Evolutionary conservation across 1,140 invertebrate genomes (phyloP).

Genomic region (Eupeodes corollae): DNA sequence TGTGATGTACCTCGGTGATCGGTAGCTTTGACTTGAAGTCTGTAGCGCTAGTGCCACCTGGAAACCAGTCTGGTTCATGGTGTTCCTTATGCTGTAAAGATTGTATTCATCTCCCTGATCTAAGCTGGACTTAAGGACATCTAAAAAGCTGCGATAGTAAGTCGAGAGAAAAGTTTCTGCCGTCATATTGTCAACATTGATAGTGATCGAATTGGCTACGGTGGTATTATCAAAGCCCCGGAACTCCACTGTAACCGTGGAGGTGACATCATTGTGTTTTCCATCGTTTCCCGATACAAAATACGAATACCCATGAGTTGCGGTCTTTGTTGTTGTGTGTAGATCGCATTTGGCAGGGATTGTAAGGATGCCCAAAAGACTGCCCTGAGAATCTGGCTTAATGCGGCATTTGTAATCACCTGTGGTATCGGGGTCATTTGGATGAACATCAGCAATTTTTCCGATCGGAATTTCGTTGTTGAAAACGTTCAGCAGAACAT

Average conservation of each 20-base stretch:
- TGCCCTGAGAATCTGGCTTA: conserved; percentile 43
- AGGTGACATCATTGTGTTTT: conserved; percentile 69
- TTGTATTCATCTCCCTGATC: conserved; percentile 51
- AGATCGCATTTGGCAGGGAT: conserved; percentile 71
- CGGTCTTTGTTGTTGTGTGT: conserved; percentile 52
- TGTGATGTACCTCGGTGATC: conserved; percentile 47
- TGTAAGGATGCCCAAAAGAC: conserved; percentile 43
- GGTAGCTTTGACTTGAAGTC: conserved; percentile 41
- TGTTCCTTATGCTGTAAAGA: conserved; percentile 58
- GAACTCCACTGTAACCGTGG: conserved; percentile 73
- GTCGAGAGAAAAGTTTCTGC: conserved; percentile 61
- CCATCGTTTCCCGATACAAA: conserved; percentile 82
- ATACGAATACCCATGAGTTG: conserved; percentile 59
- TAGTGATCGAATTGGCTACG: conserved; percentile 67
- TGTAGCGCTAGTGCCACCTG: conserved; percentile 60
- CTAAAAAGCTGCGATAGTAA: conserved; percentile 60
- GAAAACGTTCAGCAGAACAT: conserved; percentile 68
- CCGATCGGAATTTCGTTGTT: conserved; percentile 59
- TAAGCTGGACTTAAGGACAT: conserved; percentile 53
- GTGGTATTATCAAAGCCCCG: conserved; percentile 67
- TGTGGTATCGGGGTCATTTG: conserved; percentile 76
- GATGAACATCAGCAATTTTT: conserved; percentile 81
- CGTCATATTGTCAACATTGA: conserved; percentile 61
- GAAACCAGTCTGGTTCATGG: conserved; percentile 41
- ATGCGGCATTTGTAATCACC: conserved; percentile 82